Percentiles rank a stretch among this genome's conserved stretches.
phyloP scores from a whole-genome alignment of 2,797 vertebrate species.

The Loris lydekkerianus region DNA sequence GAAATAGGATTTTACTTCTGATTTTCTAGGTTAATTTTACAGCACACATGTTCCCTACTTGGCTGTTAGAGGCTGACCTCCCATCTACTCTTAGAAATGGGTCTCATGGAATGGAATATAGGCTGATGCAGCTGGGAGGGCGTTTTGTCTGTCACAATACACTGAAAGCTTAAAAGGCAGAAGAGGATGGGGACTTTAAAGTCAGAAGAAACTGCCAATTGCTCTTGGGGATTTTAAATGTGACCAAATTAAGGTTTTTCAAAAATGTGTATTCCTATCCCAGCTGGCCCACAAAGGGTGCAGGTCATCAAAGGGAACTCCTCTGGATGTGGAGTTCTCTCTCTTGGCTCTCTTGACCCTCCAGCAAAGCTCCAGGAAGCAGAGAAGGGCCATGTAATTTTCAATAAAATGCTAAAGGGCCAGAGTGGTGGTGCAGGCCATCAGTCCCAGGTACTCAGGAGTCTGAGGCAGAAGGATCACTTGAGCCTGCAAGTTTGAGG shows the following conservation, averaged over 20 bases:
- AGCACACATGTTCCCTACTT: background rate
- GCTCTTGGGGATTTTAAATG: conserved; percentile 36
- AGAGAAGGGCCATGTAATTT: background rate
- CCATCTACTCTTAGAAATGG: conserved; percentile 9
- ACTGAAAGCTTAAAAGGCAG: background rate
- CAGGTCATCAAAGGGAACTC: background rate
- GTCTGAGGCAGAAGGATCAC: background rate
- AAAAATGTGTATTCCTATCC: background rate
- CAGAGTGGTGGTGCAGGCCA: background rate
- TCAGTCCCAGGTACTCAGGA: background rate
- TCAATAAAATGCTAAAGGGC: background rate
- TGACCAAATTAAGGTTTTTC: background rate
- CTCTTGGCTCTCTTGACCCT: background rate
- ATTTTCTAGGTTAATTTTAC: conserved; percentile 52
- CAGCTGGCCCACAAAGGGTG: background rate
- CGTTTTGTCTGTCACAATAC: background rate
- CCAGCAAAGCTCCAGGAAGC: background rate
- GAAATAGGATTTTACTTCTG: conserved; percentile 24
- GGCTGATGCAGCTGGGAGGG: background rate
- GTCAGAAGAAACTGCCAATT: background rate
- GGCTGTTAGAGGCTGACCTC: background rate
- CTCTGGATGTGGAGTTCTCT: background rate
- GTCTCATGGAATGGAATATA: background rate
- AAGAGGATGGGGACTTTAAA: background rate
- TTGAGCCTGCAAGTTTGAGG: background rate